These are phyloP conservation scores for Gryllus bimaculatus DNA, from an alignment of 1,140 invertebrate species.

Conservation along the genomic window DNA sequence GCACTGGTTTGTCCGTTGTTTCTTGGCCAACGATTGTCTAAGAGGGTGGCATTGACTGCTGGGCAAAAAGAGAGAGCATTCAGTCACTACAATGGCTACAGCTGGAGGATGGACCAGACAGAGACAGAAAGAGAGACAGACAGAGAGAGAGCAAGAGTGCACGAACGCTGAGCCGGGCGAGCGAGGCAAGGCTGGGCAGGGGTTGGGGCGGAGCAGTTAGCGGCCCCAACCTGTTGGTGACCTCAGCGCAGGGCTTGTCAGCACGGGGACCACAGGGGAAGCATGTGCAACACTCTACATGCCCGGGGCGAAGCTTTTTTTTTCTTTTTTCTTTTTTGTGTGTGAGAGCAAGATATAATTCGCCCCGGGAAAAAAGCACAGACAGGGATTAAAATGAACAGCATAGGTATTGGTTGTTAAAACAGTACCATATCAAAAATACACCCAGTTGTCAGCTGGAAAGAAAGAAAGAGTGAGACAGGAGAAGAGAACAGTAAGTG, in stretches of 20 bases:
- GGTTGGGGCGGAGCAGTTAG: constrained; percentile 10
- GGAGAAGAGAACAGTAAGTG: constrained; percentile 21
- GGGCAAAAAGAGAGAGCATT: constrained; percentile 17
- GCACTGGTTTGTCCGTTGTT: background rate
- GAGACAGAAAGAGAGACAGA: constrained; percentile 22
- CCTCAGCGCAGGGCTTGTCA: constrained; percentile 28
- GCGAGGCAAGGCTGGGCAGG: constrained; percentile 15
- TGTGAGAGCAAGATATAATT: constrained; percentile 11
- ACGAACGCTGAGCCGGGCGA: constrained; percentile 9
- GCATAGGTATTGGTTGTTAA: constrained; percentile 14
- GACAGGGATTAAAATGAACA: constrained; percentile 20
- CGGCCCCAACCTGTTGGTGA: constrained; percentile 12
- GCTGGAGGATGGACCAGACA: constrained; percentile 20
- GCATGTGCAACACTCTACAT: constrained; percentile 16
- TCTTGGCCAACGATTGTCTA: constrained; percentile 20
- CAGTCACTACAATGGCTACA: constrained; percentile 20
- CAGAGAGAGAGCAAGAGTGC: constrained; percentile 21
- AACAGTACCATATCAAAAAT: constrained; percentile 11
- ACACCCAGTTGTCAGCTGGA: constrained; percentile 22
- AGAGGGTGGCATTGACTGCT: constrained; percentile 22
- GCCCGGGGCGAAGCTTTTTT: background rate
- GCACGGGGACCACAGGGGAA: constrained; percentile 23
- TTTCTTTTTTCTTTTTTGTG: background rate
- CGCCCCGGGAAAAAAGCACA: constrained; percentile 18
- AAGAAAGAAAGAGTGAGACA: constrained; percentile 20